Evolutionary conservation across 2,797 vertebrate species (phyloP).

Genomic region (Catharus ustulatus): DNA sequence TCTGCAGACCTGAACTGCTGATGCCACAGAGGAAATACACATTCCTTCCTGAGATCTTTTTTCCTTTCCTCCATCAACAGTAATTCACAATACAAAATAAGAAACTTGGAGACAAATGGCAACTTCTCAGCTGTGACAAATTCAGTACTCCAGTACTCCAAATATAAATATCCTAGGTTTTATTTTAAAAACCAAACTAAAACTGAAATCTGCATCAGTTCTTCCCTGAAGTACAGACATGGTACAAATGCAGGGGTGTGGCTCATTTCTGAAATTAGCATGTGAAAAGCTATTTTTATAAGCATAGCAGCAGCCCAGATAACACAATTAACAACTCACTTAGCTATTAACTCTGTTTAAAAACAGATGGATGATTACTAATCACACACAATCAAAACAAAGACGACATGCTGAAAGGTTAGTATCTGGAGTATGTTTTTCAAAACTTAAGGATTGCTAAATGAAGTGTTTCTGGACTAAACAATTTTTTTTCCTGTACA

Average conservation of each 20-base stretch:
- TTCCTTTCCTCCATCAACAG: neutral
- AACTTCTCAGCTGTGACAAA: neutral
- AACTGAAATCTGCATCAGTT: neutral
- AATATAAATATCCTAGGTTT: constrained; percentile 28
- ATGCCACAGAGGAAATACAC: neutral
- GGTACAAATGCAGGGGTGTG: constrained; percentile 10
- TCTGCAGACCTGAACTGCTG: neutral
- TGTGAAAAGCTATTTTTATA: constrained; percentile 50
- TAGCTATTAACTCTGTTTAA: neutral
- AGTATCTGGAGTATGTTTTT: neutral
- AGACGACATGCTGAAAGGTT: neutral
- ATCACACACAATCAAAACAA: neutral
- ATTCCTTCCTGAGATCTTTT: neutral
- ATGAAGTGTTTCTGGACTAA: neutral
- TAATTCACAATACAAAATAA: constrained; percentile 50
- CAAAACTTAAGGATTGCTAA: neutral
- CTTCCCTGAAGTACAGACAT: neutral
- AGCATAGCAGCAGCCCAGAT: neutral
- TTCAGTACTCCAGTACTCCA: neutral
- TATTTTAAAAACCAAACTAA: neutral
- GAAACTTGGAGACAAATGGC: neutral
- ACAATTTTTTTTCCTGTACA: neutral
- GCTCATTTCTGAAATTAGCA: constrained; percentile 44
- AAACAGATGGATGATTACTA: neutral
- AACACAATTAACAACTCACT: neutral